Base-by-base conservation (phyloP, 2,797 vertebrate species). In the Moxostoma hubbsi region DNA sequence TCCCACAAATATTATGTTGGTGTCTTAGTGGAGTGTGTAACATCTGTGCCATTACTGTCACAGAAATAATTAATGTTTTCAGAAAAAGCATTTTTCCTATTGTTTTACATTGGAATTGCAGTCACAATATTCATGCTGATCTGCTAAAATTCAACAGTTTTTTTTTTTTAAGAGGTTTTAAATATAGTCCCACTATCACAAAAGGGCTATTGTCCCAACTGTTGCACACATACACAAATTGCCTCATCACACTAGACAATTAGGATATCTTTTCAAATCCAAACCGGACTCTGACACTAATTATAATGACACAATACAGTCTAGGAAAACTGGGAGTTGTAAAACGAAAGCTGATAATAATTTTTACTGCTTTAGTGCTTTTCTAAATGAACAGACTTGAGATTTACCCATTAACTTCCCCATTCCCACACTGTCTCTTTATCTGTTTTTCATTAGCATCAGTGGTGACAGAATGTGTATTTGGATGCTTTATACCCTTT, bases 271-370 rank as follows among this genome's bases (percentile, higher is more conserved):
- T 86, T 87, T 87, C 81, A 87, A 85, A 79, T 81, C 81, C 78
- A 66, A 86, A 82, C 74, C 77, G 82, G 75, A 54, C 68, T 81
- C 81, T 82, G 83, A 77, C 86, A 87, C 85, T 87, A 89, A 89
- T 92, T 88, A 90, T 82, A 88, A 84, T 82, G 66, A 85, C 81
- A 79, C 87, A 90, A 89, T 86, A 81, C 81, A 87, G 86, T 89
- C 86, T 81, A 66, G 53, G 82, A 81, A 85, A 84, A 79, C 73
- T 72, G 68, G 71, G 81, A 81, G 61, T 78, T 82, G 83, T 84
- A 81, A 82, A 85, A 84, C 83, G 59, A 75, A 79, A 69, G 84
- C 75, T 89, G 87, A 88, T 90, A 81, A 86, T 84, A 76, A 84
- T 88, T 88, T 83, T 75, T 47, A 53, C 13, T 63, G 54, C 80